These are phyloP conservation scores for Drosophila lacteicornis DNA, from an alignment of 1,140 invertebrate genomes.

Conservation along the genomic window DNA sequence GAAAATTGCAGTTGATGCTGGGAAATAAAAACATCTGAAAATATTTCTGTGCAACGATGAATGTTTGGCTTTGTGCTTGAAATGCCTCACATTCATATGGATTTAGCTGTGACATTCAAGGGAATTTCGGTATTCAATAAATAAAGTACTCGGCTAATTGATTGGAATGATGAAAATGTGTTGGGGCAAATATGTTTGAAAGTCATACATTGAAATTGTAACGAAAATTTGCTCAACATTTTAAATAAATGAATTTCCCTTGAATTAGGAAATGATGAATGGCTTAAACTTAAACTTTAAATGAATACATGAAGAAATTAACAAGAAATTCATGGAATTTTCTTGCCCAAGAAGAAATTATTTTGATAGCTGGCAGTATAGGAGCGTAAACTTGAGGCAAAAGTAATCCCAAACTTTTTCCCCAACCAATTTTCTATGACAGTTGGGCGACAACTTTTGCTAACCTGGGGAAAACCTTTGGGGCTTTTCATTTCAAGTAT, in stretches of 20 bases:
- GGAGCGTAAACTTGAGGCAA: slow-evolving; percentile 17
- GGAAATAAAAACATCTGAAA: slow-evolving; percentile 16
- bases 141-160: slow-evolving; percentile 34
- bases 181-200: slow-evolving; percentile 1
- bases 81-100: slow-evolving; percentile 57
- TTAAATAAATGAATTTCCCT: neutral
- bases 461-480: slow-evolving; percentile 36
- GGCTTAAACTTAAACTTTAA: neutral
- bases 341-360: slow-evolving; percentile 15
- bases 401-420: slow-evolving; percentile 36
- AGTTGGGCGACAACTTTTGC: slow-evolving; percentile 21
- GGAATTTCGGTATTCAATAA: slow-evolving; percentile 30
- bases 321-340: neutral
- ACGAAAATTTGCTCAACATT: neutral
- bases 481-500: slow-evolving; percentile 51
- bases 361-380: slow-evolving; percentile 12
- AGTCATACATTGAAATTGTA: neutral
- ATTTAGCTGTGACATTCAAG: slow-evolving; percentile 44
- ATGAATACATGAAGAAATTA: neutral
- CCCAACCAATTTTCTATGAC: slow-evolving; percentile 41
- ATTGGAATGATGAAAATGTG: slow-evolving; percentile 17
- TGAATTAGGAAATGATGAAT: neutral
- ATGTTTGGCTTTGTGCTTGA: slow-evolving; percentile 36
- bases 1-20: slow-evolving; percentile 55
- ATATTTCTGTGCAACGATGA: slow-evolving; percentile 3